A percentile compares a stretch with the other conserved stretches of the same genome.
Conservation (phyloP, 2,113 vertebrate species). For the Nothocercus nigrocapillus region DNA sequence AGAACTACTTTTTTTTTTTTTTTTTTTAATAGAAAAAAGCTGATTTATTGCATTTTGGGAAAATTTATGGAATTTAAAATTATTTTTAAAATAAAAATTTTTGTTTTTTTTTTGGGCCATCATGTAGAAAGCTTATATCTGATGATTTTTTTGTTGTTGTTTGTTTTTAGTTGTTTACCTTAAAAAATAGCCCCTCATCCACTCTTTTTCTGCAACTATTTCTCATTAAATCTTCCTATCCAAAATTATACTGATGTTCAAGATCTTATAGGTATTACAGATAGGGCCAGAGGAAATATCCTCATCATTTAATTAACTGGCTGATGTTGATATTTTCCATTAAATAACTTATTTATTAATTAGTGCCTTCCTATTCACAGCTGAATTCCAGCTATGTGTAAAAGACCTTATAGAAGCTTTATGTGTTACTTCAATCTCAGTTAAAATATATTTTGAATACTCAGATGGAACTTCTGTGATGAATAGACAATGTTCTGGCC, state of each 20-base stretch:
- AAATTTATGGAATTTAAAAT: neutral
- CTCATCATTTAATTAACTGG: neutral
- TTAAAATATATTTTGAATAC: conserved; percentile 27
- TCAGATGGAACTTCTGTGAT: conserved; percentile 33
- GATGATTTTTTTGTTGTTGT: neutral
- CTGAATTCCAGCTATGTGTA: neutral
- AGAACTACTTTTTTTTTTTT: neutral
- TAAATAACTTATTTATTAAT: neutral
- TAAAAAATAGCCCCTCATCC: neutral
- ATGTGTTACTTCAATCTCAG: neutral
- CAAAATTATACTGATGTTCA: neutral
- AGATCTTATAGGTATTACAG: neutral
- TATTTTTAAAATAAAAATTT: too few relatives aligned
- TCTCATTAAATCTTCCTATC: neutral
- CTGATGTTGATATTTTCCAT: neutral
- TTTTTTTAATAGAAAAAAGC: neutral
- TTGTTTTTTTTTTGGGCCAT: neutral
- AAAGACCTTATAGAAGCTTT: neutral
- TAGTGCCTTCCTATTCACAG: neutral
- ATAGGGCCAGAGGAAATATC: neutral
- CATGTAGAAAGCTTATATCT: neutral
- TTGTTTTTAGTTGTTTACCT: neutral
- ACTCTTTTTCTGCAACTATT: neutral
- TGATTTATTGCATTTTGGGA: neutral
- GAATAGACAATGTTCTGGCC: conserved; percentile 23